A percentile compares a stretch with the other conserved stretches of the same genome.
phyloP scores from a whole-genome alignment of 1,140 invertebrate species.

The Elysia chlorotica region DNA sequence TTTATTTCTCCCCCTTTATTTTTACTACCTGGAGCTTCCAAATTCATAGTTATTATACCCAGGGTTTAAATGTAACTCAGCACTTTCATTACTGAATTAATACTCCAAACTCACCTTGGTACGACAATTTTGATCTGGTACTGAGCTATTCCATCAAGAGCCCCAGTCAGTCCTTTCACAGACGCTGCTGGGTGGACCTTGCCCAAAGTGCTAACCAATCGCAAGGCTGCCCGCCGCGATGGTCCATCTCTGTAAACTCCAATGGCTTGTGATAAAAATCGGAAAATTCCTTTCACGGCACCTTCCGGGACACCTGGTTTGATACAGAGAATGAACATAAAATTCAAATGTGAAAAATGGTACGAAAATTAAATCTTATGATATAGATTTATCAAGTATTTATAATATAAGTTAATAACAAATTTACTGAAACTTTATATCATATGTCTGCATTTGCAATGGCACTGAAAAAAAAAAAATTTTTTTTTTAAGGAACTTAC shows the following conservation, averaged over 20 bases:
- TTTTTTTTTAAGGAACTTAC: neutral
- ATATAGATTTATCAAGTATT: no score
- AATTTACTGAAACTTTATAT: no score
- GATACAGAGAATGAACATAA: constrained; percentile 19
- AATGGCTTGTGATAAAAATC: constrained; percentile 74
- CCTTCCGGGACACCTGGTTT: constrained; percentile 77
- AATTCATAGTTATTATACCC: no score
- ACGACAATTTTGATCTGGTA: constrained; percentile 62
- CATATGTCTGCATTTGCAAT: neutral
- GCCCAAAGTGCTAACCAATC: constrained; percentile 71
- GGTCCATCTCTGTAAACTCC: constrained; percentile 77
- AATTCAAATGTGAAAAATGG: neutral
- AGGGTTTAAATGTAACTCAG: neutral
- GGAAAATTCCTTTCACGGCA: constrained; percentile 78
- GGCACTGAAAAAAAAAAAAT: neutral
- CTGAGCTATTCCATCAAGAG: constrained; percentile 69
- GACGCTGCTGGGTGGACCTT: constrained; percentile 72
- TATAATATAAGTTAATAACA: no score
- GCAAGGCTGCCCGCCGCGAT: constrained; percentile 76
- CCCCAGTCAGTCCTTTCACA: constrained; percentile 71
- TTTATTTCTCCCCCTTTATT: no score
- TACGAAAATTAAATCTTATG: neutral
- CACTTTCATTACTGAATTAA: neutral
- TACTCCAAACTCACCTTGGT: constrained; percentile 33
- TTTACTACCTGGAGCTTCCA: no score